Evolutionary conservation across 64 coral and sea anemone genomes (phyloP).

Genomic region (Montipora cactus): DNA sequence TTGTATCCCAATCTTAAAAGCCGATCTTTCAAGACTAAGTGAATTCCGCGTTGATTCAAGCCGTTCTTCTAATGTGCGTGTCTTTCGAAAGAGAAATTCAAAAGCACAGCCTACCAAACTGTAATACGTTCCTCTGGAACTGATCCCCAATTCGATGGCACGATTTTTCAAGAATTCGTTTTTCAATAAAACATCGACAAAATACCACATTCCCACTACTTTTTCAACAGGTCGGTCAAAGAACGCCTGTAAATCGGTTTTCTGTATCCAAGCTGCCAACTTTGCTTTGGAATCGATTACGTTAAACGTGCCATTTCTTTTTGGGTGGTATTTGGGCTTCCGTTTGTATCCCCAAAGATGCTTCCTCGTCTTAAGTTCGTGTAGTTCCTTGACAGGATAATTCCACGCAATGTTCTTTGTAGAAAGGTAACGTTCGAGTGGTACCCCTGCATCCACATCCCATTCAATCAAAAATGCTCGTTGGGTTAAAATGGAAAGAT

Average conservation of each 20-base stretch:
- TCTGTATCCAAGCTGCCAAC: neutral
- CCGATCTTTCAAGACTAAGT: neutral
- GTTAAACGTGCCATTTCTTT: neutral
- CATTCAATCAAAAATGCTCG: constrained; percentile 60
- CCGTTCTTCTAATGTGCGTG: neutral
- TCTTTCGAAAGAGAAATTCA: constrained; percentile 55
- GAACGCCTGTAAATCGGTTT: neutral
- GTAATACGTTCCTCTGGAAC: neutral
- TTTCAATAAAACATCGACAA: constrained; percentile 12
- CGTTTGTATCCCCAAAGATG: constrained; percentile 31
- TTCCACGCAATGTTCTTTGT: constrained; percentile 49
- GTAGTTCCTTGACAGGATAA: constrained; percentile 8
- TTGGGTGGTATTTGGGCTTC: neutral
- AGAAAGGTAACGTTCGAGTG: constrained; percentile 1
- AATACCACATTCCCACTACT: constrained; percentile 29
- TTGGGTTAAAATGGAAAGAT: constrained; percentile 53
- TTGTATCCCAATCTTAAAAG: constrained; percentile 30
- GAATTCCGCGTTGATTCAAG: constrained; percentile 1
- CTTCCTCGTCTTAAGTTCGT: constrained; percentile 6
- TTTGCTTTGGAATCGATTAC: neutral
- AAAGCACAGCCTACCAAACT: constrained; percentile 51
- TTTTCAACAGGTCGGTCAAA: constrained; percentile 43
- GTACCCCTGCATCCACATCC: neutral
- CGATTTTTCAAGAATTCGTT: constrained; percentile 19
- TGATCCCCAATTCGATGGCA: neutral